phyloP scores from a whole-genome alignment of 2,888 invertebrate species.

The Chesias legatella region DNA sequence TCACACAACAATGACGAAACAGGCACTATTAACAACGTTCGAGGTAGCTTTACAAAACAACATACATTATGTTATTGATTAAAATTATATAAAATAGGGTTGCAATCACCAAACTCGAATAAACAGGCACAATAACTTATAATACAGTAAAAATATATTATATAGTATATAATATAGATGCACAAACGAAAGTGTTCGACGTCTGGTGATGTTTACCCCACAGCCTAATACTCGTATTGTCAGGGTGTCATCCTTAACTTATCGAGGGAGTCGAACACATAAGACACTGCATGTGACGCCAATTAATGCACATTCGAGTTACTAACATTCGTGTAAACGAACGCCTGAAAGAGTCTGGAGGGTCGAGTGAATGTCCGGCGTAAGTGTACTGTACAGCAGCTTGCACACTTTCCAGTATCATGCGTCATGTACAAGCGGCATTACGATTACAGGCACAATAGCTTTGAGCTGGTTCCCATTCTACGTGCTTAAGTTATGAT shows the following conservation, averaged over 20 bases:
- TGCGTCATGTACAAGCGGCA: too few relatives aligned
- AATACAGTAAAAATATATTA: slow-evolving; percentile 12
- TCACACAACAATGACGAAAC: slow-evolving; percentile 7
- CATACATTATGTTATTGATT: slow-evolving; percentile 6
- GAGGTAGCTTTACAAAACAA: slow-evolving; percentile 15
- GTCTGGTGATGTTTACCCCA: slow-evolving; percentile 1
- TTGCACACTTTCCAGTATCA: too few relatives aligned
- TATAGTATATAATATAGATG: slow-evolving; percentile 7
- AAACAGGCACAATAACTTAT: slow-evolving; percentile 14
- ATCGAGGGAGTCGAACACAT: too few relatives aligned
- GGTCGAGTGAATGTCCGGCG: too few relatives aligned
- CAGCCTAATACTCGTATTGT: slow-evolving; percentile 12
- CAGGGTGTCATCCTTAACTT: slow-evolving; percentile 10
- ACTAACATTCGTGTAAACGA: too few relatives aligned
- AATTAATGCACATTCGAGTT: too few relatives aligned
- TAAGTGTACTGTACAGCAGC: too few relatives aligned
- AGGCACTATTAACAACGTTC: slow-evolving; percentile 22
- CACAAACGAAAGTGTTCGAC: not conserved
- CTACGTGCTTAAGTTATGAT: too few relatives aligned
- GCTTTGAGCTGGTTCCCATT: too few relatives aligned
- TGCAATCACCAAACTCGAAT: not conserved
- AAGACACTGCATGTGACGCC: too few relatives aligned
- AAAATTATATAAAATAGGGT: slow-evolving; percentile 1
- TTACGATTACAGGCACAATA: too few relatives aligned
- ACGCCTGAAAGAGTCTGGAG: too few relatives aligned